Evolutionary conservation across 2,113 vertebrate species (phyloP), one percentile per base, ranked within the genome.

Genomic region (Macroglossus sobrinus): DNA sequence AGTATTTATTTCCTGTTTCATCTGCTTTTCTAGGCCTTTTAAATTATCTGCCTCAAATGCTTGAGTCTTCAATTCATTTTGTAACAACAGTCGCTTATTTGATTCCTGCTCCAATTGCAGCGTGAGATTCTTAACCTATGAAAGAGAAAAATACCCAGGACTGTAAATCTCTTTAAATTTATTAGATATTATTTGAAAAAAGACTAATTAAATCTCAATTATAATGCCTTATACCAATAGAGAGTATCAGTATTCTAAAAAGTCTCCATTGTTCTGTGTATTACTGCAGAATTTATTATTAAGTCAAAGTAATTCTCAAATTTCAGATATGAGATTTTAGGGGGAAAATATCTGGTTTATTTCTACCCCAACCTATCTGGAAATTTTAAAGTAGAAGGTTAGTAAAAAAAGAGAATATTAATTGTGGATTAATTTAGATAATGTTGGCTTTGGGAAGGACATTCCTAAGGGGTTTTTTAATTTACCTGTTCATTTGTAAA

Each of bases 1-100:
- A 0, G 99, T 98, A 98, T 99, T 99, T 98, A 99, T 99, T 98
- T 99, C 99, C 98, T 99, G 99, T 97, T 99, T 99, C 97, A 99
- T 98, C 97, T 99, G 99, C 98, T 99, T 99, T 98, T 99, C 99
- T 0, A 99, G 99, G 92, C 99, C 99, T 96, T 99, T 98, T 81
- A 99, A 98, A 59, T 99, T 99, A 96, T 99, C 99, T 28, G 99
- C 98, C 93, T 99, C 99, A 98, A 99, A 99, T 45, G 98, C 98
- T 92, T 99, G 99, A 28, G 84, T 98, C 98, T 99, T 99, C 95
- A 99, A 96, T 97, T 99, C 99, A 74, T 97, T 99, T 98, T 99
- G 99, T 91, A 98, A 97, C 97, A 98, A 93, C n/a, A 99, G 85
- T 9, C 99, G 98, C 87, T 99, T 99, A 98, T 98, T 99, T 0